Evolutionary conservation across 2,888 invertebrate species (phyloP).

Genomic region (Drosophila nr. fundita): DNA sequence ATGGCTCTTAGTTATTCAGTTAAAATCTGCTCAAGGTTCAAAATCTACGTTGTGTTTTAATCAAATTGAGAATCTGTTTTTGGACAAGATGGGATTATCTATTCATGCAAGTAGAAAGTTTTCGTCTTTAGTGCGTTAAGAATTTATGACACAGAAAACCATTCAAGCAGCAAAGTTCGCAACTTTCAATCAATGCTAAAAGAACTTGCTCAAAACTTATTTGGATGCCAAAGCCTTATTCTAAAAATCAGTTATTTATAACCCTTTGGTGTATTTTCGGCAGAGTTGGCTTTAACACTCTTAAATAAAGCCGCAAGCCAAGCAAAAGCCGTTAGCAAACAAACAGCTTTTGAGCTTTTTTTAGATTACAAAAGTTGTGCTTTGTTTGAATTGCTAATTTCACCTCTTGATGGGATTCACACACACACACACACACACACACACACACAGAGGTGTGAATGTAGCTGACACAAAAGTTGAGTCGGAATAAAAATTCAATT

Average conservation of each 20-base stretch:
- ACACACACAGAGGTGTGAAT: conserved; percentile 60
- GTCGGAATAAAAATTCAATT: conserved; percentile 60
- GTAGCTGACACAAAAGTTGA: conserved; percentile 9
- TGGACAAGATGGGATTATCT: conserved; percentile 15
- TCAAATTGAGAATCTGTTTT: conserved; percentile 22
- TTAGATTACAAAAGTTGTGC: conserved; percentile 62
- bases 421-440: too few species aligned
- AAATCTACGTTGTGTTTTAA: conserved; percentile 1
- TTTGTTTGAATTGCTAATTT: conserved; percentile 66
- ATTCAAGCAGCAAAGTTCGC: conserved; percentile 49
- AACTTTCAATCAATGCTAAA: conserved; percentile 39
- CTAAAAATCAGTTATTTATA: conserved; percentile 11
- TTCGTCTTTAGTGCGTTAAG: conserved; percentile 23
- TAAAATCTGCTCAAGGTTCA: not conserved
- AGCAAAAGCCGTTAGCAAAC: conserved; percentile 24
- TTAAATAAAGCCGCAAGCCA: conserved; percentile 16
- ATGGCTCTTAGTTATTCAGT: conserved; percentile 4
- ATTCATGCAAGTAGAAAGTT: conserved; percentile 20
- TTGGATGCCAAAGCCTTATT: conserved; percentile 3
- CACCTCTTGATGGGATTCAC: not conserved
- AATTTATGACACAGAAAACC: conserved; percentile 29
- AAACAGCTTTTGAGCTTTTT: conserved; percentile 28
- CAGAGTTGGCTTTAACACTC: conserved; percentile 5
- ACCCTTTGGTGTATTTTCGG: conserved; percentile 1
- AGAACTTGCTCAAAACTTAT: conserved; percentile 27